These are phyloP conservation scores for Papilio dardanus DNA, from an alignment of 1,140 invertebrate genomes.

Conservation along the genomic window DNA sequence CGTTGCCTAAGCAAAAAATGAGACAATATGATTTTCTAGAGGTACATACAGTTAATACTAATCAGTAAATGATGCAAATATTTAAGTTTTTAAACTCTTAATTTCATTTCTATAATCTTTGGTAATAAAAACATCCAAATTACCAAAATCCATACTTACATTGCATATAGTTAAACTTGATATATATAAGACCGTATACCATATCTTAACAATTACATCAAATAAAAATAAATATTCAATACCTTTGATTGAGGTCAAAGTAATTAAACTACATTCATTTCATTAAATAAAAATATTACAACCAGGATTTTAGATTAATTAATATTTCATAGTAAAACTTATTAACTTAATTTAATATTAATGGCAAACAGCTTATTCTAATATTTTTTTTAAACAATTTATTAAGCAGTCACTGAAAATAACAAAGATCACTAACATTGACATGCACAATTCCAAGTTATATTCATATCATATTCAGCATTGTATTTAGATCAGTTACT, in stretches of 20 bases:
- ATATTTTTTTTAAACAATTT: neutral
- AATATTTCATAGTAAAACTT: too few relatives aligned
- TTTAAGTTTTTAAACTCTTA: neutral
- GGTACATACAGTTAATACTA: neutral
- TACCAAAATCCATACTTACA: neutral
- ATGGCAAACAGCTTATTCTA: neutral
- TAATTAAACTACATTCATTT: neutral
- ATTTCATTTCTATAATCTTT: neutral
- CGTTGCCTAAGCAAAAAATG: neutral
- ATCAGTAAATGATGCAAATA: neutral
- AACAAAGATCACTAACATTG: too few relatives aligned
- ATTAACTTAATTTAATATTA: neutral
- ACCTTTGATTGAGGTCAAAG: neutral
- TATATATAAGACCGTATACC: neutral
- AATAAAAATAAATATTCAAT: neutral
- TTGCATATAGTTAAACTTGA: neutral
- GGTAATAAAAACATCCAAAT: slow-evolving; percentile 1
- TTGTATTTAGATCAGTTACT: too few relatives aligned
- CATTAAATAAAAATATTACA: neutral
- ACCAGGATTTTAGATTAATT: neutral
- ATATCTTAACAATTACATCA: neutral
- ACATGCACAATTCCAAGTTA: neutral
- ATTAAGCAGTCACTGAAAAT: neutral
- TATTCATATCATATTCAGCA: too few relatives aligned
- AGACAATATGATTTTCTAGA: neutral